Percentiles rank a stretch among this genome's conserved stretches.
Evolutionary conservation across 2,797 vertebrate genomes (phyloP).

Genomic region (Scomberomorus guttatus): DNA sequence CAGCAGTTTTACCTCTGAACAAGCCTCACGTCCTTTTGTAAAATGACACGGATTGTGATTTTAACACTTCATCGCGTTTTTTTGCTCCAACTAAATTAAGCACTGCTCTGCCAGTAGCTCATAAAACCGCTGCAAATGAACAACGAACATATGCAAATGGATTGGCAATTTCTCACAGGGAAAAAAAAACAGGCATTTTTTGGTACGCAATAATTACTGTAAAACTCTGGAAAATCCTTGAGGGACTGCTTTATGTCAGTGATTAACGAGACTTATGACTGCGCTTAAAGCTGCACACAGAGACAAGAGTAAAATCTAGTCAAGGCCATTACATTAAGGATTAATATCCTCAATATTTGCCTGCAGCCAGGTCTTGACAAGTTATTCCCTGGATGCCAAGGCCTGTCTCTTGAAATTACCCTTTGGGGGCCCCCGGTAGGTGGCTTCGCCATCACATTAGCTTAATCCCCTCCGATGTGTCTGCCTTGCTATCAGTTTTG

Average conservation of each 20-base stretch:
- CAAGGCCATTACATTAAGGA: constrained; percentile 79
- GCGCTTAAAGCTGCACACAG: constrained; percentile 72
- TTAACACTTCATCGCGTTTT: constrained; percentile 56
- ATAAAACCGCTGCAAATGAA: constrained; percentile 67
- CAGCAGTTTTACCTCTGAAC: constrained; percentile 37
- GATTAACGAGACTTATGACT: constrained; percentile 80
- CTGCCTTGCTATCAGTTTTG: constrained; percentile 77
- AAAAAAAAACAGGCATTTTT: constrained; percentile 58
- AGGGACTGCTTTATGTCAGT: constrained; percentile 77
- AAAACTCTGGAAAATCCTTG: constrained; percentile 75
- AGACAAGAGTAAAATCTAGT: constrained; percentile 78
- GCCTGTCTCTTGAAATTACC: constrained; percentile 77
- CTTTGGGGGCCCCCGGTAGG: constrained; percentile 73
- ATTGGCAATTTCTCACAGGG: constrained; percentile 68
- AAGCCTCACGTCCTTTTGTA: constrained; percentile 40
- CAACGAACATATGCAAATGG: constrained; percentile 71
- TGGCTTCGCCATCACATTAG: constrained; percentile 85
- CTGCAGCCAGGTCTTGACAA: constrained; percentile 78
- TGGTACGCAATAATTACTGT: constrained; percentile 75
- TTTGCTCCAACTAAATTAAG: constrained; percentile 62
- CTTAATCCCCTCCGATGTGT: constrained; percentile 84
- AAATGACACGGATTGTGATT: constrained; percentile 57
- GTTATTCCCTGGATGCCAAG: constrained; percentile 74
- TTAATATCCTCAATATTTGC: constrained; percentile 82
- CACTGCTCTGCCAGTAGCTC: constrained; percentile 54